phyloP scores from a whole-genome alignment of 2,888 invertebrate genomes.

The Hypomecis atomaria region DNA sequence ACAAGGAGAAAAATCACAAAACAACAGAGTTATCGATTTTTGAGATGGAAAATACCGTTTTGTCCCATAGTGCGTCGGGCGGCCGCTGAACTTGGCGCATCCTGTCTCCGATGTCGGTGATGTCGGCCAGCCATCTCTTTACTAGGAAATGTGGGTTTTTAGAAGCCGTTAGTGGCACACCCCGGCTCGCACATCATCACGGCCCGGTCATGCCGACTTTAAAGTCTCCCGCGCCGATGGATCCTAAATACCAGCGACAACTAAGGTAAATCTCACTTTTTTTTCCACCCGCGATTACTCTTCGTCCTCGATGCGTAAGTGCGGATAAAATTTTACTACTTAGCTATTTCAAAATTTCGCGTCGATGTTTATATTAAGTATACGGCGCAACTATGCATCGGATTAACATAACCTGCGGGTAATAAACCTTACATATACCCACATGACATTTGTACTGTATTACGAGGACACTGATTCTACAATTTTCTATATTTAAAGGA shows the following conservation, averaged over 20 bases:
- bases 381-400: conserved; percentile 56
- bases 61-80: no score
- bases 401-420: conserved; percentile 77
- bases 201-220: conserved; percentile 70
- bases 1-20: no score
- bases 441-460: conserved; percentile 65
- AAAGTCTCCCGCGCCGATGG: conserved; percentile 54
- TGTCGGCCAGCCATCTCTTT: conserved; percentile 71
- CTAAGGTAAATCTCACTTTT: conserved; percentile 51
- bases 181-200: conserved; percentile 65
- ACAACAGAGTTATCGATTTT: no score
- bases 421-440: conserved; percentile 71
- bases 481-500: conserved; percentile 51
- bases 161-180: conserved; percentile 75
- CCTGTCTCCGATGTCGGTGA: conserved; percentile 74
- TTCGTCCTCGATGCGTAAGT: conserved; percentile 43
- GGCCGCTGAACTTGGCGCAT: conserved; percentile 72
- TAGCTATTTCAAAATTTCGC: conserved; percentile 61
- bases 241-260: conserved; percentile 52
- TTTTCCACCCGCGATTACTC: conserved; percentile 52
- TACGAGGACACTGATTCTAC: conserved; percentile 65
- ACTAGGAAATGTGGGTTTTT: conserved; percentile 80
- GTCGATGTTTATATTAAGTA: conserved; percentile 58
- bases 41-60: no score
- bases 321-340: conserved; percentile 49